Percentiles rank a stretch among this genome's conserved stretches.
Evolutionary conservation across 2,797 vertebrate genomes (phyloP).

Genomic region (Carapus acus): DNA sequence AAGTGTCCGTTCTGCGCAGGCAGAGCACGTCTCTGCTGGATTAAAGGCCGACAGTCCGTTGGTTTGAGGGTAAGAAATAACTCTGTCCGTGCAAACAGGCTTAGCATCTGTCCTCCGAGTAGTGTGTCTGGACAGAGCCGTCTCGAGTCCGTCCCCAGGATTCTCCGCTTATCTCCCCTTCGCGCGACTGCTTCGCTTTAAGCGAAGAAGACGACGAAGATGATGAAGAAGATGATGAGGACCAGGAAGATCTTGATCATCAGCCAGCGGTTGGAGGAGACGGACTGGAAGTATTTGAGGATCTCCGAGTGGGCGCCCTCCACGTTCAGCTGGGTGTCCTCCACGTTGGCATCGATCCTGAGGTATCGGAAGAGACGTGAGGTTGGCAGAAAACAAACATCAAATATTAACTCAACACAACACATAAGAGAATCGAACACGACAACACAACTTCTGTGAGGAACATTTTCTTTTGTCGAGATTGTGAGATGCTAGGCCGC

Average conservation of each 20-base stretch:
- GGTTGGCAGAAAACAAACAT: no score
- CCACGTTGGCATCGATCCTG: conserved; percentile 91
- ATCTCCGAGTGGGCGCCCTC: conserved; percentile 89
- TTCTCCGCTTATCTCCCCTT: no score
- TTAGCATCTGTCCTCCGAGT: conserved; percentile 45
- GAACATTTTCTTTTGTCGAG: no score
- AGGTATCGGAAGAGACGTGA: neutral
- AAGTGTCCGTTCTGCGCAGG: conserved; percentile 38
- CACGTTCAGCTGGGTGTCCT: conserved; percentile 89
- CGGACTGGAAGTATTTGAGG: conserved; percentile 95
- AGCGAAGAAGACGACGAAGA: conserved; percentile 96
- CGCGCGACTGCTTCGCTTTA: conserved; percentile 64
- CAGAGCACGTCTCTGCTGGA: conserved; percentile 24
- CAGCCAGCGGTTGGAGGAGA: conserved; percentile 95
- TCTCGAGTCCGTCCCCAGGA: no score
- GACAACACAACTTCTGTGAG: neutral
- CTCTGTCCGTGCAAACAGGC: conserved; percentile 40
- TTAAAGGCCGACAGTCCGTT: conserved; percentile 32
- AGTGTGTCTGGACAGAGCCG: no score
- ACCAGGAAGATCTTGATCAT: conserved; percentile 98
- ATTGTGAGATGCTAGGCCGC: no score
- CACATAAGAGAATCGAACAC: neutral
- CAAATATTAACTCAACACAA: no score
- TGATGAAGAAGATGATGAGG: conserved; percentile 90
- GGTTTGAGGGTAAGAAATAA: conserved; percentile 34